A percentile compares a stretch with the other conserved stretches of the same genome.
phyloP scores from a whole-genome alignment of 1,140 invertebrate species.

The Dendroctonus ponderosae region DNA sequence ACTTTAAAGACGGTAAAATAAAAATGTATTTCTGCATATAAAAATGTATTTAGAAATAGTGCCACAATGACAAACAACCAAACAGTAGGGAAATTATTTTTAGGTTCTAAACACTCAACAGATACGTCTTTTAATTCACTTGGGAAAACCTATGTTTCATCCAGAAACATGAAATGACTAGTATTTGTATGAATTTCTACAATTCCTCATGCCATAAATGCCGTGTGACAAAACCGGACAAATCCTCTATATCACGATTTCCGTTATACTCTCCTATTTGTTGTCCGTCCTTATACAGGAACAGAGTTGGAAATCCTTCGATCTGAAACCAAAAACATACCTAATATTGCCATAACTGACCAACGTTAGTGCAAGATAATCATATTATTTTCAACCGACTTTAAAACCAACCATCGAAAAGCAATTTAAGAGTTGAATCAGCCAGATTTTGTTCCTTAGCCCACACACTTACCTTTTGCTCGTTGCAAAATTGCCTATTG shows the following conservation, averaged over 20 bases:
- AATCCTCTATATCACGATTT: slow-evolving; percentile 64
- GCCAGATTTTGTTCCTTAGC: not conserved
- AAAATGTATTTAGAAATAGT: no score
- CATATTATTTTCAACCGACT: no score
- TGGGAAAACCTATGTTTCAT: not conserved
- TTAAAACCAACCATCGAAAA: no score
- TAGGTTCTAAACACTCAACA: no score
- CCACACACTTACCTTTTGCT: slow-evolving; percentile 57
- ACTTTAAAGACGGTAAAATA: no score
- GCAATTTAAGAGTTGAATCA: not conserved
- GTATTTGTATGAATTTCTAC: slow-evolving; percentile 41
- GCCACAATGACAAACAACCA: no score
- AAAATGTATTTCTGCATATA: no score
- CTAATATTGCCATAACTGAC: no score
- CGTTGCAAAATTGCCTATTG: slow-evolving; percentile 64
- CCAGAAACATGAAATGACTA: slow-evolving; percentile 1
- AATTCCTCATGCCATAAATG: slow-evolving; percentile 62
- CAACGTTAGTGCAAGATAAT: no score
- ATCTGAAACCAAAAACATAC: slow-evolving; percentile 52
- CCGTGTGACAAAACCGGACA: slow-evolving; percentile 63
- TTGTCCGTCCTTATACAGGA: slow-evolving; percentile 66
- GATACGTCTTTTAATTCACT: no score
- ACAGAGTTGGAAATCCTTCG: slow-evolving; percentile 67
- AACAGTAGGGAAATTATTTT: no score
- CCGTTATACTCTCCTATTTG: slow-evolving; percentile 71